Evolutionary conservation across 2,113 vertebrate genomes (phyloP).

Genomic region (Calyptomena viridis): DNA sequence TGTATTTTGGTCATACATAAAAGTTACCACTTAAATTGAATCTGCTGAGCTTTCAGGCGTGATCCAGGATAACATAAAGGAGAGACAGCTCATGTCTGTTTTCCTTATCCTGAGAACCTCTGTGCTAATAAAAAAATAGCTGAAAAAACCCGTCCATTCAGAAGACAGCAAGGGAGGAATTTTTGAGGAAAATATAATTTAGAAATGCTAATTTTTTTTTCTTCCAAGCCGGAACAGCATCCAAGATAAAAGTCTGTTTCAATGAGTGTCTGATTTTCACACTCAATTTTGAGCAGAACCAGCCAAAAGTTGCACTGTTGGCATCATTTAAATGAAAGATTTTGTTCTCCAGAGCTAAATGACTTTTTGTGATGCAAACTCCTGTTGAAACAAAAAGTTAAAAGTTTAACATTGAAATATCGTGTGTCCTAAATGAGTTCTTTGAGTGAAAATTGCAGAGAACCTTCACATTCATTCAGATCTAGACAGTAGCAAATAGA

Average conservation of each 20-base stretch:
- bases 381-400: not conserved
- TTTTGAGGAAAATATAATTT: not conserved
- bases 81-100: not conserved
- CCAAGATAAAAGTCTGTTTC: not conserved
- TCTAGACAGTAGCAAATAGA: not conserved
- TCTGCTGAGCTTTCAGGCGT: not conserved
- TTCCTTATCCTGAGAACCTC: not conserved
- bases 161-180: not conserved
- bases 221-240: not conserved
- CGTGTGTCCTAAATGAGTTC: not conserved
- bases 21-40: not conserved
- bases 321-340: not conserved
- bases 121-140: not conserved
- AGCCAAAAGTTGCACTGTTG: not conserved
- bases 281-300: not conserved
- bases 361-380: not conserved
- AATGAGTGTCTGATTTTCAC: not conserved
- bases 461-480: not conserved
- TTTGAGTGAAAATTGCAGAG: not conserved
- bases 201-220: not conserved
- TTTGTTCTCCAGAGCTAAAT: not conserved
- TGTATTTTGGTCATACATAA: too few relatives aligned
- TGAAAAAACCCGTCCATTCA: not conserved
- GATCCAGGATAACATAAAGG: not conserved
- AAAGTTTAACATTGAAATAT: not conserved